A percentile compares a stretch with the other conserved stretches of the same genome.
Evolutionary conservation across 2,113 vertebrate species (phyloP).

Genomic region (Lasiurus borealis): DNA sequence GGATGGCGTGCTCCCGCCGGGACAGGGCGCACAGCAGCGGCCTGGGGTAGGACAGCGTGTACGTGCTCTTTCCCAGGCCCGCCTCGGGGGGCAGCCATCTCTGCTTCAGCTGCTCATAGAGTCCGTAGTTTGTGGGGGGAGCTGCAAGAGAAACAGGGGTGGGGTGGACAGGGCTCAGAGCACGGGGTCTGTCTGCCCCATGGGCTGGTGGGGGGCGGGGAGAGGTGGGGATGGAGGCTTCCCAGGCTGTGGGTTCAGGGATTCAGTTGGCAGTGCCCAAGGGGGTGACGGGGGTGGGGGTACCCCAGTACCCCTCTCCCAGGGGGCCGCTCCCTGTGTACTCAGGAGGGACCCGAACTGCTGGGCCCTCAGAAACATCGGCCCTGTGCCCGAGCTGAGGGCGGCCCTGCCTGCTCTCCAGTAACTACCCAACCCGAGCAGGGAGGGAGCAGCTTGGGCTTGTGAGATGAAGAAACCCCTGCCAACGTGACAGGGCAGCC

Average conservation of each 20-base stretch:
- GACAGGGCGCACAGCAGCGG: neutral
- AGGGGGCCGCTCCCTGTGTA: accelerated
- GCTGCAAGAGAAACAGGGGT: conserved; percentile 77
- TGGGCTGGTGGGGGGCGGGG: accelerated
- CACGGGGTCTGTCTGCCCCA: too few relatives aligned
- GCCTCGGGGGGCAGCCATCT: conserved; percentile 52
- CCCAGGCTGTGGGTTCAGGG: neutral
- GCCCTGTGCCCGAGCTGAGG: accelerated
- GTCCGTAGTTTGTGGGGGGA: conserved; percentile 89
- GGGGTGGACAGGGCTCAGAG: neutral
- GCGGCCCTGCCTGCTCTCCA: accelerated
- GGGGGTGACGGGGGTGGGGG: neutral
- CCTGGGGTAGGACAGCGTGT: conserved; percentile 72
- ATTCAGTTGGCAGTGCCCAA: neutral
- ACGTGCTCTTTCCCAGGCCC: conserved; percentile 60
- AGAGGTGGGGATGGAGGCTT: accelerated
- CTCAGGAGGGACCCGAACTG: neutral
- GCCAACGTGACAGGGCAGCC: neutral
- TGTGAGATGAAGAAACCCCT: neutral
- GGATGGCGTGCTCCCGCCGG: conserved; percentile 14
- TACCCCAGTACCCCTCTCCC: too few relatives aligned
- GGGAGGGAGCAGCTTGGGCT: neutral
- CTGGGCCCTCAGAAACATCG: neutral
- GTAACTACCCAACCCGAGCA: accelerated
- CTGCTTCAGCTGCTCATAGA: conserved; percentile 77